Base-by-base conservation (phyloP, 2,113 vertebrate genomes). In the Columba janthina region DNA sequence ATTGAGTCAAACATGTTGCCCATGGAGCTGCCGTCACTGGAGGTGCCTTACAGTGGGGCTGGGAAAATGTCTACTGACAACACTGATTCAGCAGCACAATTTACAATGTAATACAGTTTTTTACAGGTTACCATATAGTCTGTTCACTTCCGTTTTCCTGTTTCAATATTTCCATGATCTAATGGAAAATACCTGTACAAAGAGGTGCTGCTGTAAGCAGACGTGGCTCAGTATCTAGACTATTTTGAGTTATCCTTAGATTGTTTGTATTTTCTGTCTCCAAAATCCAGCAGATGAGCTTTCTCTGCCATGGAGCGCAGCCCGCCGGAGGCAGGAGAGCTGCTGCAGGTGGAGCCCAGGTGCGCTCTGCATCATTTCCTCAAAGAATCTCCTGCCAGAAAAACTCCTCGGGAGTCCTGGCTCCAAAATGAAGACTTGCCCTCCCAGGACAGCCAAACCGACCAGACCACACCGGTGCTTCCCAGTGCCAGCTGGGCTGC, bases 31-130 rank as follows among this genome's bases (percentile, higher is more conserved):
- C 64, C n/a, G 4, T 21, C 46, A 3, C 46, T 25, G 26, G 21
- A 58, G 61, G 32, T 0, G 0, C 38, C 42, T 36, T 24, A 20
- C 0, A 0, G 11, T n/a, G 64, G 32, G 40, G 8, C 58, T 4
- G 21, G 36, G 48, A 21, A 46, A 58, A 50, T 8, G 10, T 4
- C 38, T 28, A 1, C 0, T 2, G 19, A 38, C 51, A 42, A 9
- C 32, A 4, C 34, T 3, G 5, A n/a, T 20, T 16, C 36, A 50
- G 53, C 15, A 26, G 4, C 64, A 46, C 14, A 3, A 7, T 50
- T 70, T 38, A 12, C 9, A 10, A 7, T 10, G 12, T n/a, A n/a
- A 19, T 7, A 4, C 24, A 18, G 31, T 4, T 15, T 46, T 24
- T 70, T 32, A n/a, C 17, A 16, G 57, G 15, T 62, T 36, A 17